Evolutionary conservation across 2,888 invertebrate species (phyloP), one percentile per base, ranked within the genome.

Genomic region (Acleris emargana): DNA sequence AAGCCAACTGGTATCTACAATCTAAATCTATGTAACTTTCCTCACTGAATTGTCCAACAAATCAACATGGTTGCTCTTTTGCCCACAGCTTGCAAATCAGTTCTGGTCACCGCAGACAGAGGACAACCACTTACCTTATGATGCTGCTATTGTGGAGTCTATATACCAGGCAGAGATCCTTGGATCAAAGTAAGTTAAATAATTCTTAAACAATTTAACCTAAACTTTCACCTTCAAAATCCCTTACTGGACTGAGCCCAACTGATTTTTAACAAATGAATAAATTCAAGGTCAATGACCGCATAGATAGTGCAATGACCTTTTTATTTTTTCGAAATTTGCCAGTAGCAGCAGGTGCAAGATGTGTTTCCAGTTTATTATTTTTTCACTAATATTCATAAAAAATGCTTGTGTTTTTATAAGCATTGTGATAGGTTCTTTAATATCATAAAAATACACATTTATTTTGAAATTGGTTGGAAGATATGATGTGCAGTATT

Each of bases 71-170:
- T 88, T 83, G 73, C 74, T 73, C 20, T 43, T 13, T 77, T 78
- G 58, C 78, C 80, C 76, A 62, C 90, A 98, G 98, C 93, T 99
- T 32, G 97, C 99, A 2, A 95, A 96, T 69, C 96, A 97, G 81
- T 98, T 97, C 83, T 99, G 99, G 99, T 96, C 98, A 0, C 97
- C 98, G 0, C 96, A 97, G 82, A 96, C 97, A 0, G 93, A 94
- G 62, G 93, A 94, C 11, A 92, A 94, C 4, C 97, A 97, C 90
- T 83, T 95, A 76, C 94, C 95, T 53, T 98, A 95, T 80, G 95
- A 96, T 91, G 92, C 95, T 28, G 91, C 95, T 79, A 94, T 99
- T 73, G 95, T 99, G 72, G 97, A 98, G 79, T 96, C 97, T 75
- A 96, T 99, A 73, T 99, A 99, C 81, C 90, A 94, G 62, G 95